These are phyloP conservation scores for Conistra vaccinii DNA, from an alignment of 2,888 invertebrate species.

Conservation along the genomic window DNA sequence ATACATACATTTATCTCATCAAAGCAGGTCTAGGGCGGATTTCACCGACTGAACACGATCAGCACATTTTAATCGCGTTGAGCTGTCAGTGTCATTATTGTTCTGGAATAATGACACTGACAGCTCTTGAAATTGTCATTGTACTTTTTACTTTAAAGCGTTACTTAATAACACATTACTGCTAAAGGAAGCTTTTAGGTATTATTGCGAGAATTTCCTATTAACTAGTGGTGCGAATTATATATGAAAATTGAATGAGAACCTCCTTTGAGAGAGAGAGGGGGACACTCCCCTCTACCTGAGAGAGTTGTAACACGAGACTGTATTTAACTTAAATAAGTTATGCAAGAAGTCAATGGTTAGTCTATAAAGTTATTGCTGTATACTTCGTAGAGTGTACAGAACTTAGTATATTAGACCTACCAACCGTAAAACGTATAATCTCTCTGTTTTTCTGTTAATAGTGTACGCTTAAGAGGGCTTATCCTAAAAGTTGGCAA, in stretches of 20 bases:
- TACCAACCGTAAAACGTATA: not conserved
- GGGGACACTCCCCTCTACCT: not conserved
- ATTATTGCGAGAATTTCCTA: slow-evolving; percentile 1
- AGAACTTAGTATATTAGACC: not conserved
- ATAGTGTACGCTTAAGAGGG: too few species aligned
- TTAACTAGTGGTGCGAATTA: slow-evolving; percentile 4
- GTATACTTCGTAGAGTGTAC: not conserved
- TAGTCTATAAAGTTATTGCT: slow-evolving; percentile 3
- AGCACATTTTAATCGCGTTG: not conserved
- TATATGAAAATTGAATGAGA: not conserved
- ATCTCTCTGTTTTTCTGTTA: not conserved
- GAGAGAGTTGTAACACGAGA: not conserved
- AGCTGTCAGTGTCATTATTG: not conserved
- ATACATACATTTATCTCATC: not conserved
- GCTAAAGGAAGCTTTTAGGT: not conserved
- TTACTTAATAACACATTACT: not conserved
- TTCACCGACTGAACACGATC: not conserved
- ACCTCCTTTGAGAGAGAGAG: not conserved
- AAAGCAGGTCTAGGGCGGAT: not conserved
- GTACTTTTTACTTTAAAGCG: not conserved
- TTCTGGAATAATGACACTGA: not conserved
- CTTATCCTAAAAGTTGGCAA: too few species aligned
- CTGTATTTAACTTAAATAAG: slow-evolving; percentile 10
- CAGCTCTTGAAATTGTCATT: not conserved
- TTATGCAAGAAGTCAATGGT: not conserved